Percentiles rank a stretch among this genome's conserved stretches.
phyloP scores from a whole-genome alignment of 2,797 vertebrate genomes.

The Coendou prehensilis region DNA sequence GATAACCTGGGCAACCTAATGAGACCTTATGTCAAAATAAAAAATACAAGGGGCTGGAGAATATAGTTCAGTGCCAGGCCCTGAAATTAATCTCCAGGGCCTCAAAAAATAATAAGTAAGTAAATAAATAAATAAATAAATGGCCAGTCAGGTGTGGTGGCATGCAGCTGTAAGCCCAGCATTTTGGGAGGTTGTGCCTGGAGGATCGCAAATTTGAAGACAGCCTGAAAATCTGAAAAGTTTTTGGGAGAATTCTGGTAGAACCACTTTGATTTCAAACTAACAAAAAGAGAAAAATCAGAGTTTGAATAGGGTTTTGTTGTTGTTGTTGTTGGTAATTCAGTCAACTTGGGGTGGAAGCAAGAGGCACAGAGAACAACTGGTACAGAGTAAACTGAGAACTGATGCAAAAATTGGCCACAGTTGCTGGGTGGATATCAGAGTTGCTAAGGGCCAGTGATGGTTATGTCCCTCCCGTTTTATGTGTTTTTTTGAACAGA shows the following conservation, averaged over 20 bases:
- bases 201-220: background rate
- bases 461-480: too few species aligned
- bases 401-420: too few species aligned
- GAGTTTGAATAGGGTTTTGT: background rate
- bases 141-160: background rate
- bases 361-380: background rate
- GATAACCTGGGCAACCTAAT: background rate
- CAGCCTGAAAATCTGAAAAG: too few species aligned
- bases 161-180: background rate
- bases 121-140: background rate
- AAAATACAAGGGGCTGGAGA: background rate
- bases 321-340: background rate
- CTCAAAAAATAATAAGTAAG: background rate
- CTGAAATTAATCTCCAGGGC: background rate
- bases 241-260: too few species aligned
- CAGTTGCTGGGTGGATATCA: too few species aligned
- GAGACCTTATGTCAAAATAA: background rate
- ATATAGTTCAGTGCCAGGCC: background rate
- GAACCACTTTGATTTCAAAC: too few species aligned
- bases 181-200: background rate
- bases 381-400: too few species aligned
- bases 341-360: too few species aligned
- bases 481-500: too few species aligned
- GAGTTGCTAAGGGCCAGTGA: too few species aligned
- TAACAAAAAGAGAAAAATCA: background rate